Evolutionary conservation across 2,113 vertebrate genomes (phyloP).

Genomic region (Chelonoidis abingdonii): DNA sequence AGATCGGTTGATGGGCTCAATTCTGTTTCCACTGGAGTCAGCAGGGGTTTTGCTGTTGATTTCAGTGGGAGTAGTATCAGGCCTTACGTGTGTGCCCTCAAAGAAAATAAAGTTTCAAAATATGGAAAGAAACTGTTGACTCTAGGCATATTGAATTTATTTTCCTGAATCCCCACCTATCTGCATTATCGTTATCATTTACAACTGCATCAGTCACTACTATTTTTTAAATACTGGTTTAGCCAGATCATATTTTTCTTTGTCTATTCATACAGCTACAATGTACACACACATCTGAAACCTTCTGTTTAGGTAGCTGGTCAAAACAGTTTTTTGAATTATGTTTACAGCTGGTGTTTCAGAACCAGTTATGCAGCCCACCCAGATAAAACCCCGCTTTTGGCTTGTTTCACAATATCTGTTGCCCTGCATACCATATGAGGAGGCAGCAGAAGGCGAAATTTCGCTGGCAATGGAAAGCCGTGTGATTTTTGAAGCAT

Average conservation of each 20-base stretch:
- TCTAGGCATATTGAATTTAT: constrained; percentile 44
- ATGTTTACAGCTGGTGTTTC: not conserved
- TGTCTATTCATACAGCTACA: not conserved
- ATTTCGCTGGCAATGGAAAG: constrained; percentile 53
- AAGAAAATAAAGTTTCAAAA: constrained; percentile 36
- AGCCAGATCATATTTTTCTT: constrained; percentile 42
- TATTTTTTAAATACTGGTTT: constrained; percentile 39
- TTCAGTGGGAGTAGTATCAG: not conserved
- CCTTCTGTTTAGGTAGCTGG: constrained; percentile 40
- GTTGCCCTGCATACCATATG: not conserved
- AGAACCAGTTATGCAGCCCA: constrained; percentile 14
- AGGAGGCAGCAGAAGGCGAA: constrained; percentile 40
- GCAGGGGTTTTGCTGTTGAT: not conserved
- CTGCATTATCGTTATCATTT: constrained; percentile 45
- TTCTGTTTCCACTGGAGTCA: not conserved
- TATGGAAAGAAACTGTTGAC: constrained; percentile 2
- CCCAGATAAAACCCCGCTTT: not conserved
- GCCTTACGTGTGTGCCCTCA: not conserved
- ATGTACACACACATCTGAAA: not conserved
- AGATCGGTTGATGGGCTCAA: not conserved
- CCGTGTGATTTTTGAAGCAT: constrained; percentile 36
- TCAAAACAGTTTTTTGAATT: constrained; percentile 47
- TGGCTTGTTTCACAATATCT: not conserved
- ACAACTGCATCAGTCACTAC: constrained; percentile 19
- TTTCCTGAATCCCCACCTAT: constrained; percentile 41